Evolutionary conservation across 1,140 invertebrate genomes (phyloP).

Genomic region (Drosophila aff.): DNA sequence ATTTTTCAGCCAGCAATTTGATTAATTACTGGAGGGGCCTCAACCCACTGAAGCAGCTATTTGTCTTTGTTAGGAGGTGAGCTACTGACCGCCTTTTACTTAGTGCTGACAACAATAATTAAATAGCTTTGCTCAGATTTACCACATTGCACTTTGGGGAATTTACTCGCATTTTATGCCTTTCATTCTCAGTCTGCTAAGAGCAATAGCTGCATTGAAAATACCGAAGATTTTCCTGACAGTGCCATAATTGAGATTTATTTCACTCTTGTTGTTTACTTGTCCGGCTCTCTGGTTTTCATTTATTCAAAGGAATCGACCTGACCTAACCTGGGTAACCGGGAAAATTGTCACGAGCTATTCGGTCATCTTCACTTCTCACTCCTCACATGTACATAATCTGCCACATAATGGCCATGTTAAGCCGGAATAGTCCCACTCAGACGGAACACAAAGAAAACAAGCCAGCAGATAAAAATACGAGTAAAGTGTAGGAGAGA

Average conservation of each 20-base stretch:
- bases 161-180: constrained; percentile 14
- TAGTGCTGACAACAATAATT: constrained; percentile 8
- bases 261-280: constrained; percentile 50
- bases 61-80: constrained; percentile 8
- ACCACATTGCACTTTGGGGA: constrained; percentile 5
- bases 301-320: constrained; percentile 36
- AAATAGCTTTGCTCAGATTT: background rate
- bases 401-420: constrained; percentile 50
- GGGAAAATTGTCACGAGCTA: constrained; percentile 8
- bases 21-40: constrained; percentile 4
- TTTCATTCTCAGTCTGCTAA: constrained; percentile 10
- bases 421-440: constrained; percentile 39
- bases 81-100: too few relatives aligned
- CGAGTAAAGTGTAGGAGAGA: background rate
- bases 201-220: constrained; percentile 40
- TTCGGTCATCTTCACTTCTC: background rate
- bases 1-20: background rate
- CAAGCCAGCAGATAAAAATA: constrained; percentile 17
- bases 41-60: background rate
- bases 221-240: constrained; percentile 6
- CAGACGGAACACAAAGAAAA: constrained; percentile 31
- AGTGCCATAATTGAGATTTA: constrained; percentile 66
- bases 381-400: constrained; percentile 25
- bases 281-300: constrained; percentile 15
- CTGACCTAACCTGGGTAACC: background rate